Evolutionary conservation across 2,888 invertebrate genomes (phyloP).

Genomic region (Xanthia togata): DNA sequence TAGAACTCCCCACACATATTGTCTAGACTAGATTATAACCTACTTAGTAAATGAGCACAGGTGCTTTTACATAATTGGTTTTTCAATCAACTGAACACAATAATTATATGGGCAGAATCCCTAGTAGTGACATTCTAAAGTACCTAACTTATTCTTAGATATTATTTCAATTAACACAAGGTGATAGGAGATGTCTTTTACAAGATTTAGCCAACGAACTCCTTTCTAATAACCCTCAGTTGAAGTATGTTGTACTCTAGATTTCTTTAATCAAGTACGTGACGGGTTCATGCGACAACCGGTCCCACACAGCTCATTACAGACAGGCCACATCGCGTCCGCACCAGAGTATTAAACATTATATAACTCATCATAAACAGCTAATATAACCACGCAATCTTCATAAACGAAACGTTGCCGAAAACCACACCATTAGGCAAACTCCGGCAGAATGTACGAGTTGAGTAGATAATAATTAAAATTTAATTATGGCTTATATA

Average conservation of each 20-base stretch:
- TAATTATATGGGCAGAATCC: neutral
- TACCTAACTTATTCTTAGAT: neutral
- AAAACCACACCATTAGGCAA: constrained; percentile 62
- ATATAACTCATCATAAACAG: constrained; percentile 50
- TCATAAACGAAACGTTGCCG: constrained; percentile 60
- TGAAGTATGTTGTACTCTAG: constrained; percentile 34
- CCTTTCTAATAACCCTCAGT: constrained; percentile 16
- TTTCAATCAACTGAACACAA: neutral
- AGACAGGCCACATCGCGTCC: constrained; percentile 29
- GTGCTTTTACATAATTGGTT: neutral
- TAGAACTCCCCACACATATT: constrained; percentile 13
- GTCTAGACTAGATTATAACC: constrained; percentile 35
- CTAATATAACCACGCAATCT: constrained; percentile 51
- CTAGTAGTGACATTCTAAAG: neutral
- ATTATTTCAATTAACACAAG: neutral
- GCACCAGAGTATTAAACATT: constrained; percentile 31
- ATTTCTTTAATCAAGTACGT: constrained; percentile 49
- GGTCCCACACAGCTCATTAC: constrained; percentile 35
- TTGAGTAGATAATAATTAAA: constrained; percentile 74
- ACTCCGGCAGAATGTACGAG: constrained; percentile 51
- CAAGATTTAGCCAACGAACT: neutral
- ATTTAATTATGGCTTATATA: constrained; percentile 77
- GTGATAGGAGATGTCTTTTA: neutral
- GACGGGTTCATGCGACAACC: constrained; percentile 50
- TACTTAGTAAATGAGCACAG: constrained; percentile 10